Conservation (phyloP, 2,888 invertebrate genomes). For the Drosophila flavopinicola region DNA sequence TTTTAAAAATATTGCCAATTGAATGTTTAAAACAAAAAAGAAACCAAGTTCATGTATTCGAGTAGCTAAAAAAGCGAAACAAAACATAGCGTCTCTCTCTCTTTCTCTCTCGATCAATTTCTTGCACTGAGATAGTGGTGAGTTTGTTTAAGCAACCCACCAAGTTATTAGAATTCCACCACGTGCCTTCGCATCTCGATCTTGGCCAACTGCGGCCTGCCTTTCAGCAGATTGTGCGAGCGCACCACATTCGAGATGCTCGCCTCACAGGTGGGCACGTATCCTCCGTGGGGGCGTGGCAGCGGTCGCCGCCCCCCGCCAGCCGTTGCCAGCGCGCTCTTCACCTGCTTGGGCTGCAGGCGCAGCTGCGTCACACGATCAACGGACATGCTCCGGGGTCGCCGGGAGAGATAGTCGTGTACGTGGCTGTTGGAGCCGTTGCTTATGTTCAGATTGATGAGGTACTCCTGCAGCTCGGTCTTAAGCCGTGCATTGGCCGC, state of each 20-base stretch:
- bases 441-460: conserved; percentile 86
- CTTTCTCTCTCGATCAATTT: no score
- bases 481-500: conserved; percentile 88
- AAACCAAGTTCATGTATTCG: no score
- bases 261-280: conserved; percentile 84
- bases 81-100: no score
- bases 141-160: no score
- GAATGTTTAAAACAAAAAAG: no score
- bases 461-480: conserved; percentile 87
- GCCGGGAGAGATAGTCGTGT: conserved; percentile 78
- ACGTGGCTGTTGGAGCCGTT: conserved; percentile 80
- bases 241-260: conserved; percentile 86
- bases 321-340: conserved; percentile 58
- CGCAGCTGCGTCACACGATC: conserved; percentile 80
- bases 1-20: no score
- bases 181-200: conserved; percentile 37
- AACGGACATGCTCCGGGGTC: conserved; percentile 84
- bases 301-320: conserved; percentile 17
- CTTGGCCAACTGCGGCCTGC: conserved; percentile 72
- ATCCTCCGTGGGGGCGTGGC: conserved; percentile 1
- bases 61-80: no score
- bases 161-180: no score
- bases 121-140: no score
- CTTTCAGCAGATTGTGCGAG: conserved; percentile 65
- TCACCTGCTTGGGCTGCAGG: conserved; percentile 61